Evolutionary conservation across 2,888 invertebrate species (phyloP), one percentile per base, ranked within the genome.

Genomic region (Chelonus formosanus): DNA sequence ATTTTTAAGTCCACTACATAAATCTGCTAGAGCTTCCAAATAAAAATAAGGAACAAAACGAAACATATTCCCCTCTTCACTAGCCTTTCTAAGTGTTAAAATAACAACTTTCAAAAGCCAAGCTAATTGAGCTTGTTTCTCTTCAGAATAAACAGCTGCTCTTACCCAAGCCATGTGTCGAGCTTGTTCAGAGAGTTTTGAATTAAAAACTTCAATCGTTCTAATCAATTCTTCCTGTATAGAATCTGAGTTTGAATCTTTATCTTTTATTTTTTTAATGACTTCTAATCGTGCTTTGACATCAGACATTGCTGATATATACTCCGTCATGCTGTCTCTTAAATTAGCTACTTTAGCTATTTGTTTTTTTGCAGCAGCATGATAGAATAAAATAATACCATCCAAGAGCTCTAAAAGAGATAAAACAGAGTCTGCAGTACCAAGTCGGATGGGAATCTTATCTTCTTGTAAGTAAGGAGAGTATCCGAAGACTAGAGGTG

Each of bases 11-110:
- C 90, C 89, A 73, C 88, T 87, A 78, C 89, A 89, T 3, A 90
- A 78, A 75, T 91, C 90, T 53, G 91, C 83, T 79, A 90, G 86
- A 0, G 89, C 87, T 69, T 91, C 90, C 59, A 92, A 86, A 79
- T 92, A 92, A 83, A 91, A 91, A 75, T 91, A 91, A 0, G 92
- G 92, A 8, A 91, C 88, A 78, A 91, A 92, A 31, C 89, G 88
- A 77, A 92, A 91, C 67, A 91, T 86, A 53, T 88, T 88, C 3
- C 89, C 89, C 48, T 87, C 85, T 44, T 86, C 85, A 0, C 90
- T 89, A 0, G 90, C 88, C 7, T 87, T 82, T 34, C 89, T 85
- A 55, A 92, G 75, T 0, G 91, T 90, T 66, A 87, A 85, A 4
- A 90, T 80, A 0, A 90, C 86, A 0, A 89, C 88, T 5, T 87